A percentile compares a stretch with the other conserved stretches of the same genome.
phyloP scores from a whole-genome alignment of 2,113 vertebrate species.

The Oxygymnocypris stewartii region DNA sequence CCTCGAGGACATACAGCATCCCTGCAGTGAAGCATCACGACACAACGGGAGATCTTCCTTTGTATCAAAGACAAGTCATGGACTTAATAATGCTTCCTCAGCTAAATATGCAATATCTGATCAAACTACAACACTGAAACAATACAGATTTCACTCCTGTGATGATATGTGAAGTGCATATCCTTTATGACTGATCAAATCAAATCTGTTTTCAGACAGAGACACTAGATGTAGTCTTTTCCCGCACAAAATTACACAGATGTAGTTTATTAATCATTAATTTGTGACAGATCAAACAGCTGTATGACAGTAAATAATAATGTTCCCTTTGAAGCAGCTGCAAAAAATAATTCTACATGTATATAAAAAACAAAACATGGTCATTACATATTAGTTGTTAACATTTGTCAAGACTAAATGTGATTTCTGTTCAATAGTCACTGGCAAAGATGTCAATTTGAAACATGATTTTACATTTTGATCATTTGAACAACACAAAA shows the following conservation, averaged over 20 bases:
- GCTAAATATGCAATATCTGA: background rate
- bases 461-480: background rate
- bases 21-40: too few relatives aligned
- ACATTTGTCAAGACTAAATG: background rate
- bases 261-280: background rate
- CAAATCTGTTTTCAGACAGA: background rate
- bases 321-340: conserved; percentile 1
- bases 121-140: background rate
- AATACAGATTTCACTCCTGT: background rate
- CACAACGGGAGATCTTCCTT: too few relatives aligned
- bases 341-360: conserved; percentile 8
- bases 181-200: background rate
- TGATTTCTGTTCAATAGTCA: background rate
- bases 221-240: background rate
- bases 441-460: background rate
- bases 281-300: background rate
- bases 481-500: background rate
- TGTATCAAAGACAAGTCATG: background rate
- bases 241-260: background rate
- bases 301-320: background rate
- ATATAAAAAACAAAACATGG: background rate
- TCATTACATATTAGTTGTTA: background rate
- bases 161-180: background rate
- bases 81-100: too few relatives aligned
- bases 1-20: too few relatives aligned